A percentile compares a stretch with the other conserved stretches of the same genome.
These are phyloP conservation scores for Lampropteryx suffumata DNA, from an alignment of 2,888 invertebrate species.

Conservation along the genomic window DNA sequence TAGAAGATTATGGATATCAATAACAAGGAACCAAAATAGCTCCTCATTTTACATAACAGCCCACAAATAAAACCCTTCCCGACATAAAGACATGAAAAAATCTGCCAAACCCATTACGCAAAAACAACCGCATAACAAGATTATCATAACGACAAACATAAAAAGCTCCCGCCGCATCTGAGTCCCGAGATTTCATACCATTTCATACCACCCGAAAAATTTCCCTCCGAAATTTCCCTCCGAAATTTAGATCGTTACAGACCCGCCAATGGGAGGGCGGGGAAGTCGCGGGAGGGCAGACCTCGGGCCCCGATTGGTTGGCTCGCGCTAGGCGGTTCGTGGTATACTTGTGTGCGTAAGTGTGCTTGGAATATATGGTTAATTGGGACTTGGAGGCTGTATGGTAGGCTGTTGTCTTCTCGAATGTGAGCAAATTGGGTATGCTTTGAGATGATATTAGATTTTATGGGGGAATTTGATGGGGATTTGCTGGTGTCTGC, in stretches of 20 bases:
- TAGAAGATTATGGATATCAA: no score
- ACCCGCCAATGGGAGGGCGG: constrained; percentile 58
- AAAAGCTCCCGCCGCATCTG: constrained; percentile 37
- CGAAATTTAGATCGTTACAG: constrained; percentile 71
- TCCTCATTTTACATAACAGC: constrained; percentile 3
- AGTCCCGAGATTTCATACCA: constrained; percentile 66
- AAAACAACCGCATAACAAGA: constrained; percentile 72
- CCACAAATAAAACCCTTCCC: constrained; percentile 25
- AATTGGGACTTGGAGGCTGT: constrained; percentile 54
- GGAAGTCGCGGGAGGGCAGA: constrained; percentile 60
- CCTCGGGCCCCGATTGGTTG: constrained; percentile 63
- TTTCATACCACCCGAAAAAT: constrained; percentile 74
- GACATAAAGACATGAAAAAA: constrained; percentile 30
- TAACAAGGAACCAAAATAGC: neutral
- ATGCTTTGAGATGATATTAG: constrained; percentile 40
- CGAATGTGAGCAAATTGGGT: constrained; percentile 49
- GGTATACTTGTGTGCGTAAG: constrained; percentile 53
- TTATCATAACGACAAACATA: constrained; percentile 64
- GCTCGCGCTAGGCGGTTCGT: constrained; percentile 55
- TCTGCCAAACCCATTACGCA: constrained; percentile 61
- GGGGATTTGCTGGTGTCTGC: constrained; percentile 29
- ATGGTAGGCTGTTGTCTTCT: constrained; percentile 38
- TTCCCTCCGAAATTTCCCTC: constrained; percentile 72
- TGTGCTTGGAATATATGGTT: constrained; percentile 62
- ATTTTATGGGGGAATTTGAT: constrained; percentile 35